Evolutionary conservation across 2,888 invertebrate species (phyloP).

Genomic region (Marasmarcha lunaedactyla): DNA sequence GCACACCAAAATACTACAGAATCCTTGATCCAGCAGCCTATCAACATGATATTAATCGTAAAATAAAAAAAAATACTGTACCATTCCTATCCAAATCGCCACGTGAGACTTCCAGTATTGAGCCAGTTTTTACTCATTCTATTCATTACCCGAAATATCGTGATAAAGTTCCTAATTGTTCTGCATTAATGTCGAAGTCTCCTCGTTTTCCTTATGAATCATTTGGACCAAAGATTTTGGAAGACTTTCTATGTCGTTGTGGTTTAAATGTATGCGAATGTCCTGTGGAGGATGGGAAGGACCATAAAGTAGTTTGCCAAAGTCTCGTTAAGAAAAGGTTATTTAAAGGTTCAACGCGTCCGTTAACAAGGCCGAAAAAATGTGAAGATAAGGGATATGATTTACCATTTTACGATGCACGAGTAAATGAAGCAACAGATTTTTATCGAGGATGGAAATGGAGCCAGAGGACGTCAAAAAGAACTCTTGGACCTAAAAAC

Average conservation of each 20-base stretch:
- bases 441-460: conserved; percentile 56
- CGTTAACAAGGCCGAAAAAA: not conserved
- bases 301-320: conserved; percentile 27
- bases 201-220: conserved; percentile 46
- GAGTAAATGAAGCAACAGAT: conserved; percentile 30
- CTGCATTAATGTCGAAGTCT: conserved; percentile 33
- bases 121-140: conserved; percentile 36
- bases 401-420: conserved; percentile 39
- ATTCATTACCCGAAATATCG: conserved; percentile 25
- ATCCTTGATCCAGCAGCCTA: conserved; percentile 48
- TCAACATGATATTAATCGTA: conserved; percentile 19
- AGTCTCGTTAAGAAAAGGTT: conserved; percentile 28
- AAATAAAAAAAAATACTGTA: conserved; percentile 20
- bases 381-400: conserved; percentile 17
- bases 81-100: conserved; percentile 38
- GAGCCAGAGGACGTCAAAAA: conserved; percentile 38
- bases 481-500: conserved; percentile 18
- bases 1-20: conserved; percentile 22
- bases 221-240: conserved; percentile 34
- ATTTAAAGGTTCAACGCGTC: conserved; percentile 31
- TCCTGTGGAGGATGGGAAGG: conserved; percentile 20
- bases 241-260: conserved; percentile 41
- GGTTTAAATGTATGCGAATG: conserved; percentile 38
- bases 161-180: conserved; percentile 33
- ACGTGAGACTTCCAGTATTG: conserved; percentile 21